Conservation (phyloP, 2,888 invertebrate species). For the Melanotus villosus region DNA sequence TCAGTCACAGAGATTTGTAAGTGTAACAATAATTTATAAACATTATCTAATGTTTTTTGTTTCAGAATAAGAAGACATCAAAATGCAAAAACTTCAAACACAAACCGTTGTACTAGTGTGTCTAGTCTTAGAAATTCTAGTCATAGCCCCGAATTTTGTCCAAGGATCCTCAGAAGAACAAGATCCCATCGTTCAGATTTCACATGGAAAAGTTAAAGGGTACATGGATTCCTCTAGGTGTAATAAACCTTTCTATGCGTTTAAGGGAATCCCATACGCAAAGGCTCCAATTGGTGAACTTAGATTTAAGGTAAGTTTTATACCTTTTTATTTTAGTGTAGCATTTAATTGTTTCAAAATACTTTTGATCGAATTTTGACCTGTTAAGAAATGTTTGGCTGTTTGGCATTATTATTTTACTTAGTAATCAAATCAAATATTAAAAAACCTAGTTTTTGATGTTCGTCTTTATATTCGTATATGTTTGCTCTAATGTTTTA, state of each 20-base stretch:
- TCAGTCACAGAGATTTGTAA: too few species aligned
- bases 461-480: too few species aligned
- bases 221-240: background rate
- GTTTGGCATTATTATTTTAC: too few species aligned
- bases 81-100: background rate
- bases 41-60: background rate
- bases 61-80: background rate
- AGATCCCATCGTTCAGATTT: slow-evolving; percentile 1
- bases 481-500: too few species aligned
- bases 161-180: too few species aligned
- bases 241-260: slow-evolving; percentile 22
- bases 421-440: too few species aligned
- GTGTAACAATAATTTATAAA: background rate
- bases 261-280: slow-evolving; percentile 40
- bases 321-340: too few species aligned
- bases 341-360: too few species aligned
- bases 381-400: too few species aligned
- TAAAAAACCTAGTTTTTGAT: too few species aligned
- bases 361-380: too few species aligned
- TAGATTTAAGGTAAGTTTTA: slow-evolving; percentile 37
- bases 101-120: background rate
- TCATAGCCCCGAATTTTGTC: background rate
- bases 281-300: slow-evolving; percentile 37
- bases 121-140: background rate
- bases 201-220: slow-evolving; percentile 34